phyloP scores from a whole-genome alignment of 2,113 vertebrate genomes.

The Channa argus region DNA sequence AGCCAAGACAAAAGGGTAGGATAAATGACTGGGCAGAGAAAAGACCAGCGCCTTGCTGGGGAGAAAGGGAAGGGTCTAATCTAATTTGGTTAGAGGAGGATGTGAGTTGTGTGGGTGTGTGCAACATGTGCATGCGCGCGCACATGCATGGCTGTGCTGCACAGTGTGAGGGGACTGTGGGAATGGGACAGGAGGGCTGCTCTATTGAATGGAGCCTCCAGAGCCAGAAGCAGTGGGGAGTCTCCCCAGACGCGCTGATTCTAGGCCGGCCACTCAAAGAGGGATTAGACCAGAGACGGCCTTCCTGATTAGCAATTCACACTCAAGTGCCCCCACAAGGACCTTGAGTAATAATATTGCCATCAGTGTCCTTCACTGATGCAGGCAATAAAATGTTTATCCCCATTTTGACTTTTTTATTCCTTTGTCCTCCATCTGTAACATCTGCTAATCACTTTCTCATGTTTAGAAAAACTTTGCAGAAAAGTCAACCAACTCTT shows the following conservation, averaged over 20 bases:
- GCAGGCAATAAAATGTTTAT: conserved; percentile 64
- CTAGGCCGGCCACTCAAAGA: conserved; percentile 95
- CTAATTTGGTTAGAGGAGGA: conserved; percentile 98
- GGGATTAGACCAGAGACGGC: conserved; percentile 94
- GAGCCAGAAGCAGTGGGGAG: conserved; percentile 98
- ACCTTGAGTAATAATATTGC: conserved; percentile 94
- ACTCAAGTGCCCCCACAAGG: conserved; percentile 92
- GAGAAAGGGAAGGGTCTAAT: conserved; percentile 94
- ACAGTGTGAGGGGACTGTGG: conserved; percentile 93
- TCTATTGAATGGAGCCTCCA: conserved; percentile 91
- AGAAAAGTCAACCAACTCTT: conserved; percentile 1
- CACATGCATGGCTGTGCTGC: conserved; percentile 81
- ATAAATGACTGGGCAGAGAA: conserved; percentile 90
- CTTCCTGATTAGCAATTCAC: conserved; percentile 98
- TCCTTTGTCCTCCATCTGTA: conserved; percentile 5
- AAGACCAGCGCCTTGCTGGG: conserved; percentile 90
- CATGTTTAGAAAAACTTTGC: conserved; percentile 35
- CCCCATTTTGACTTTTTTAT: conserved; percentile 43
- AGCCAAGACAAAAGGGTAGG: conserved; percentile 78
- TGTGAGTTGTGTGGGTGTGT: conserved; percentile 64
- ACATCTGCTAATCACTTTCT: conserved; percentile 23
- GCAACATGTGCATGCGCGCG: conserved; percentile 43
- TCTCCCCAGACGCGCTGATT: conserved; percentile 91
- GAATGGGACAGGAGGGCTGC: conserved; percentile 92
- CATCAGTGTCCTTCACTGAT: conserved; percentile 79